A percentile compares a stretch with the other conserved stretches of the same genome.
Conservation (phyloP, 1,140 invertebrate species). For the Tetramorium simillimum region DNA sequence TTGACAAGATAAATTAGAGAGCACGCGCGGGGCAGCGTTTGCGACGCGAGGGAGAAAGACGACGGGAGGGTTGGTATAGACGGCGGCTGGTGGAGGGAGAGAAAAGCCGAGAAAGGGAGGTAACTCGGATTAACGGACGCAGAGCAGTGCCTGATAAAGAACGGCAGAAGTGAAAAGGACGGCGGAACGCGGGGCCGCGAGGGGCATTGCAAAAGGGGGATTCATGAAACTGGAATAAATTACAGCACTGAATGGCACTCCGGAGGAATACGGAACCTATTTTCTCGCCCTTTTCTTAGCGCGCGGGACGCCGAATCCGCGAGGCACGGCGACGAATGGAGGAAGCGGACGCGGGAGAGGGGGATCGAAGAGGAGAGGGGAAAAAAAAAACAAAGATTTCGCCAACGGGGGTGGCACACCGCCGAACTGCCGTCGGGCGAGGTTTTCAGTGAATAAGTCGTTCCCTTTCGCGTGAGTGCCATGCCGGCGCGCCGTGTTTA, state of each 20-base stretch:
- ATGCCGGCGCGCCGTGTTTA: constrained; percentile 59
- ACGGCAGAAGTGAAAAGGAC: constrained; percentile 55
- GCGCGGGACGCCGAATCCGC: constrained; percentile 2
- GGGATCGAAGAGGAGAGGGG: background rate
- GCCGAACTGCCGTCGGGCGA: constrained; percentile 34
- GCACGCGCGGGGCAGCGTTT: background rate
- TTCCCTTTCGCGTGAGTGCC: constrained; percentile 55
- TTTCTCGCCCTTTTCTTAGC: constrained; percentile 50
- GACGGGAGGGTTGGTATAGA: background rate
- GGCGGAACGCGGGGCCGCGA: background rate
- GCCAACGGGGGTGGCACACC: constrained; percentile 14
- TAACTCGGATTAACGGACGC: constrained; percentile 70
- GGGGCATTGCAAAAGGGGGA: constrained; percentile 23
- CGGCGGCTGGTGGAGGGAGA: background rate
- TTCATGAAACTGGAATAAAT: constrained; percentile 75
- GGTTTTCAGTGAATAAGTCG: constrained; percentile 59
- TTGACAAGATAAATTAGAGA: constrained; percentile 56
- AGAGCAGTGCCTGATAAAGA: constrained; percentile 48
- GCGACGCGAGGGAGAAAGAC: background rate
- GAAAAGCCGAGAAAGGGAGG: constrained; percentile 50
- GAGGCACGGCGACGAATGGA: background rate
- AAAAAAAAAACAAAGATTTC: constrained; percentile 23
- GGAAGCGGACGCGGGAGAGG: background rate
- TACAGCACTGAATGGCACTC: constrained; percentile 68
- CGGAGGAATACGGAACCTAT: constrained; percentile 27